Evolutionary conservation across 2,113 vertebrate genomes (phyloP).

Genomic region (Anguilla japonica): DNA sequence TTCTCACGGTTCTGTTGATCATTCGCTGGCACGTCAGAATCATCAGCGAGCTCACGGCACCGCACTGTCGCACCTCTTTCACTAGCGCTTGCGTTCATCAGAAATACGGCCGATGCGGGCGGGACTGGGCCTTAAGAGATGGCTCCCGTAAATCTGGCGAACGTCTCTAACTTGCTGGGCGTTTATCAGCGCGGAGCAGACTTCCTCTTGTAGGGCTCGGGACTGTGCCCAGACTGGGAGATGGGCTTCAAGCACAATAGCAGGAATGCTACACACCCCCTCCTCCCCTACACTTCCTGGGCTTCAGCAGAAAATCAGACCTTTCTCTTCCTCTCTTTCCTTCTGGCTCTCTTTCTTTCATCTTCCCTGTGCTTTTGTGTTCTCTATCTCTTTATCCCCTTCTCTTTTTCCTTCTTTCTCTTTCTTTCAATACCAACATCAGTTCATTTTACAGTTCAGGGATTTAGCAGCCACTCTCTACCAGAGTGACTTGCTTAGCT

Average conservation of each 20-base stretch:
- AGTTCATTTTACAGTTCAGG: no score
- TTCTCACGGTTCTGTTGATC: not conserved
- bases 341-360: not conserved
- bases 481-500: no score
- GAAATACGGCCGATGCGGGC: not conserved
- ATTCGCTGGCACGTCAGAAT: not conserved
- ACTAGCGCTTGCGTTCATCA: not conserved
- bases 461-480: no score
- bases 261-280: not conserved
- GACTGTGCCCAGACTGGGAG: not conserved
- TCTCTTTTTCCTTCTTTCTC: not conserved
- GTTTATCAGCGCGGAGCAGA: not conserved
- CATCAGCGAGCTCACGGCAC: not conserved
- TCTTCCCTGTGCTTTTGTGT: not conserved
- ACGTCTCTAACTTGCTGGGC: not conserved
- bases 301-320: not conserved
- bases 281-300: not conserved
- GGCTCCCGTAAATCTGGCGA: not conserved
- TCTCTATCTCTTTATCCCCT: not conserved
- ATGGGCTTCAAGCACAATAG: not conserved
- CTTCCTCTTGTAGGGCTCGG: not conserved
- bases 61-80: not conserved
- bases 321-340: not conserved
- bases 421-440: not conserved
- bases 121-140: not conserved